Evolutionary conservation across 2,797 vertebrate species (phyloP), one percentile per base, ranked within the genome.

Genomic region (Pristis pectinata): DNA sequence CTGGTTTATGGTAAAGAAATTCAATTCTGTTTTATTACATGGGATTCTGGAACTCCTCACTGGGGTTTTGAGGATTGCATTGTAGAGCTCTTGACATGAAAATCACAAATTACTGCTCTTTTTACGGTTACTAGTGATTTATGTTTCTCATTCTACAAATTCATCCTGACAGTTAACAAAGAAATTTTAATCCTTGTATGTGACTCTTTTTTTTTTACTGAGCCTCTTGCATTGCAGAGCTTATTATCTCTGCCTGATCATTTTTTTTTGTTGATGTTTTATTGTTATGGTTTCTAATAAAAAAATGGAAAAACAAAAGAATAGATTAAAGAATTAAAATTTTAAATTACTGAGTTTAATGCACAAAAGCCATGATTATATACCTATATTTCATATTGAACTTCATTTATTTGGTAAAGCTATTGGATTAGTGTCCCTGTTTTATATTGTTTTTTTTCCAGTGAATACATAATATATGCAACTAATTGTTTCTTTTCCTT

Each of bases 1-100:
- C n/a, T 61, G 37, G 59, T 91, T 91, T 91, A 67, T 67, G 87
- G 87, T 67, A 61, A 91, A 56, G 59, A 64, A 41, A 61, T 41
- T 22, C 22, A 41, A 91, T 91, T 67, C 19, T 91, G 59, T 91
- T 87, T 67, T 2, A 91, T 91, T 67, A 37, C 1, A 37, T 61
- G 13, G 59, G 85, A 89, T 37, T 89, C 85, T 89, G 85, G 85
- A 89, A 64, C 56, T 37, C 56, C 56, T 89, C 61, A 22, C 19
- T 91, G 87, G 11, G 59, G n/a, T 64, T 91, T 91, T 64, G 87
- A 91, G 59, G n/a, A 67, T 91, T 91, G 34, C n/a, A 37, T 91
- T 91, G 61, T 67, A 41, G 34, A 67, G n/a, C 37, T 91, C 8
- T 19, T 9, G 37, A 37, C n/a, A 22, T 67, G 87, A 91, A 91